Base-by-base conservation (phyloP, 2,888 invertebrate genomes). In the Sclerodermus sp. region DNA sequence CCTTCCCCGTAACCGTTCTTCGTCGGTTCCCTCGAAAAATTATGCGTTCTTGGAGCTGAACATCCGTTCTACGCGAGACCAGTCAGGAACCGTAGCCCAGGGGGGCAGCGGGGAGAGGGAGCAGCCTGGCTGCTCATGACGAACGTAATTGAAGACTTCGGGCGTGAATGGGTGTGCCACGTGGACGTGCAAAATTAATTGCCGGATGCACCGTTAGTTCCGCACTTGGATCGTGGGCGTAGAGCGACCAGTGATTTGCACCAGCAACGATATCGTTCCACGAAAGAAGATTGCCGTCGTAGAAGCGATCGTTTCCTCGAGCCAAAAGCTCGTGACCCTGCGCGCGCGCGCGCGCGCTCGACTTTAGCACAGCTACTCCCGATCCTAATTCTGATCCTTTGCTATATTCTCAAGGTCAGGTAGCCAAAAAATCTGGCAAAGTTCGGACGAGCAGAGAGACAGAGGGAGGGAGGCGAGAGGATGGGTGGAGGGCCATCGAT, bases 111-210 rank as follows among this genome's bases (percentile, higher is more conserved):
- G 49, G 48, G 37, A 51, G 42, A 48, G 55, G 37, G 53, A 34
- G 38, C 53, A 45, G 39, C 40, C 15, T 37, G 32, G 49, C n/a
- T n/a, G n/a, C n/a, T n/a, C n/a, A n/a, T n/a, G n/a, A n/a, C n/a
- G n/a, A n/a, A n/a, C n/a, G n/a, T 69, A 70, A 71, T 69, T 67
- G 71, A 70, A 68, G 69, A 70, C 64, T 66, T 53, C 56, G 60
- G 65, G 68, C 64, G 64, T 60, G 68, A 71, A 67, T 64, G 65
- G 67, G 62, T 59, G 66, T 60, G 63, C 66, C 70, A 63, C 67
- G 66, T 66, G 68, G 63, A 66, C 61, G 58, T 57, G 62, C 55
- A 55, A 60, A 69, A 70, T 71, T 70, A 70, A 71, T 72, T 64
- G 60, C 58, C 52, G 58, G 50, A 45, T 50, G 54, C 58, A 60